These are phyloP conservation scores for Phorcus lineatus DNA, from an alignment of 2,888 invertebrate genomes.

Conservation along the genomic window DNA sequence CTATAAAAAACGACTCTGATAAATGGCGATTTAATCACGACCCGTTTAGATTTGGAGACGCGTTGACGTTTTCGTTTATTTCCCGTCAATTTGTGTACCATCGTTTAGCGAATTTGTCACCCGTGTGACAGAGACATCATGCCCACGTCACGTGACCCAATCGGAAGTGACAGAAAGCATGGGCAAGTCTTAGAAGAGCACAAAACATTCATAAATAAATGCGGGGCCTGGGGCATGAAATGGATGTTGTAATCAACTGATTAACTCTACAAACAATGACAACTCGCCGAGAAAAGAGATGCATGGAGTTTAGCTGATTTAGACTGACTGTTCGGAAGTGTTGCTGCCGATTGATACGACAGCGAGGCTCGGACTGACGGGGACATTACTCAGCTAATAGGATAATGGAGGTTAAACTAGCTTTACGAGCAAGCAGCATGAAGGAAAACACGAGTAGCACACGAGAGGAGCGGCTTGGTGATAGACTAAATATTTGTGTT, in stretches of 20 bases:
- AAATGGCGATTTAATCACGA: too few relatives aligned
- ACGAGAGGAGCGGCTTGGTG: neutral
- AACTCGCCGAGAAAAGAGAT: neutral
- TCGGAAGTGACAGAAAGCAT: slow-evolving; percentile 7
- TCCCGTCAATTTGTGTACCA: too few relatives aligned
- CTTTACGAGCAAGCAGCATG: slow-evolving; percentile 9
- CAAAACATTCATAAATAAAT: slow-evolving; percentile 10
- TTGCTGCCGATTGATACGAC: neutral
- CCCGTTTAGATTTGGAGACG: too few relatives aligned
- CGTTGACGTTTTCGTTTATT: too few relatives aligned
- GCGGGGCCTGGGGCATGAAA: slow-evolving; percentile 13
- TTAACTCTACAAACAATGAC: slow-evolving; percentile 17
- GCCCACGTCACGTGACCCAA: neutral
- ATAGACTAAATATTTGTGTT: slow-evolving; percentile 24
- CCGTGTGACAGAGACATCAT: neutral
- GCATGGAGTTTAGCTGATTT: slow-evolving; percentile 16
- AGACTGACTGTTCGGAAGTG: slow-evolving; percentile 13
- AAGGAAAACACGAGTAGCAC: slow-evolving; percentile 12
- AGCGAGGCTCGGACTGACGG: neutral
- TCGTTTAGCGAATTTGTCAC: neutral
- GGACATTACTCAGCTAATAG: neutral
- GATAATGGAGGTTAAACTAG: slow-evolving; percentile 16
- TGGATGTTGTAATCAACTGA: slow-evolving; percentile 15
- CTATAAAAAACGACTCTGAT: too few relatives aligned
- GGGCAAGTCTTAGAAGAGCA: neutral